These are phyloP conservation scores for Melipona beecheii DNA, from an alignment of 2,888 invertebrate genomes.

Conservation along the genomic window DNA sequence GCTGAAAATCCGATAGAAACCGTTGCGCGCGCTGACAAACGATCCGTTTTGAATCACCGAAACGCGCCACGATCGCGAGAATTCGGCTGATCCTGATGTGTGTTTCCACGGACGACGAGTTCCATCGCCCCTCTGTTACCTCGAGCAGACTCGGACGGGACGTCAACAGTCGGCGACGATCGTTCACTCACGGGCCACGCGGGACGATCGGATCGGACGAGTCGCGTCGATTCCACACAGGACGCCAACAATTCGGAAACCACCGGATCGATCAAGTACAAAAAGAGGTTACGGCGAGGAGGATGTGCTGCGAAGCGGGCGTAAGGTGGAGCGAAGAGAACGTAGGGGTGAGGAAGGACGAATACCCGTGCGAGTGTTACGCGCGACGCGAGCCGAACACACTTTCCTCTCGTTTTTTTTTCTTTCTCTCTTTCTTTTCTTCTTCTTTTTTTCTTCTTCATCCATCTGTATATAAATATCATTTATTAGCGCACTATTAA, in stretches of 20 bases:
- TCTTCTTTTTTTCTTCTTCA: conserved; percentile 64
- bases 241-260: conserved; percentile 32
- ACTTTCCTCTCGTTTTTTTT: conserved; percentile 73
- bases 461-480: conserved; percentile 83
- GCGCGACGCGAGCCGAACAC: conserved; percentile 24
- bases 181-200: conserved; percentile 13
- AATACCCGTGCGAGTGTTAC: conserved; percentile 26
- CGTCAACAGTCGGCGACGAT: background rate
- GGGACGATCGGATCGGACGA: background rate
- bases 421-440: conserved; percentile 29
- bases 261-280: conserved; percentile 69
- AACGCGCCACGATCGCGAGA: conserved; percentile 15
- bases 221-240: conserved; percentile 15
- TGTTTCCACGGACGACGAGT: conserved; percentile 2
- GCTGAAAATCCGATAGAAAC: conserved; percentile 19
- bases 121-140: conserved; percentile 32
- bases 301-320: conserved; percentile 40
- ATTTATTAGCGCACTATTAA: conserved; percentile 83
- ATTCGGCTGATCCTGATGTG: conserved; percentile 37
- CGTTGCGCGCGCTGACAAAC: conserved; percentile 47
- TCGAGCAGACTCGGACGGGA: background rate
- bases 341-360: conserved; percentile 40
- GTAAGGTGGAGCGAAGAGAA: conserved; percentile 2
- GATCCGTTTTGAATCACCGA: conserved; percentile 20
- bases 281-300: conserved; percentile 48